These are phyloP conservation scores for Panagrolaimus sp. DNA, from an alignment of 1,140 invertebrate genomes.

Conservation along the genomic window DNA sequence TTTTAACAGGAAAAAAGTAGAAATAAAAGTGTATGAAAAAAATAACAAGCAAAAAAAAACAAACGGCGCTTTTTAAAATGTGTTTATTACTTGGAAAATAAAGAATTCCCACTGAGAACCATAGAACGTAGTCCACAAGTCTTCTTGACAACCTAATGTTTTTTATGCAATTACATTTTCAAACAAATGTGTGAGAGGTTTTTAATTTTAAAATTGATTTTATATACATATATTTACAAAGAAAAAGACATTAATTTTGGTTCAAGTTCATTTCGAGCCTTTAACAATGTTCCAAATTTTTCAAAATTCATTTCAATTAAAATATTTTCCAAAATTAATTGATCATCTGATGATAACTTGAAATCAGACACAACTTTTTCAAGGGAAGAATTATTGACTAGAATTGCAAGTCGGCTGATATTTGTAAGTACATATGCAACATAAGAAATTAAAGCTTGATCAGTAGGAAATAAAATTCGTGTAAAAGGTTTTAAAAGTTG, in stretches of 20 bases:
- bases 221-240: no score
- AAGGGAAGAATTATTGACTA: background rate
- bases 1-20: conserved; percentile 1
- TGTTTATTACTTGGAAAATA: background rate
- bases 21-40: background rate
- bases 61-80: background rate
- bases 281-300: background rate
- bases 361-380: background rate
- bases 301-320: conserved; percentile 3
- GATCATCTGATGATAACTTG: background rate
- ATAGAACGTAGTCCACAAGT: no score
- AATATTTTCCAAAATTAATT: background rate
- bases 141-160: no score
- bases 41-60: background rate
- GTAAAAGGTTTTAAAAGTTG: background rate
- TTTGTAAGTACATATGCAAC: background rate
- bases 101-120: background rate
- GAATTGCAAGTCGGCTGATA: background rate
- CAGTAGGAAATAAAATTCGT: background rate
- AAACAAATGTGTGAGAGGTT: no score
- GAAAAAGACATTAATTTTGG: no score
- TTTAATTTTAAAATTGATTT: no score
- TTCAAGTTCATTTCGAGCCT: no score
- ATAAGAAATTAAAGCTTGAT: background rate
- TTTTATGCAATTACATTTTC: no score